Evolutionary conservation across 2,113 vertebrate genomes (phyloP), one percentile per base, ranked within the genome.

Genomic region (Macrotus californicus): DNA sequence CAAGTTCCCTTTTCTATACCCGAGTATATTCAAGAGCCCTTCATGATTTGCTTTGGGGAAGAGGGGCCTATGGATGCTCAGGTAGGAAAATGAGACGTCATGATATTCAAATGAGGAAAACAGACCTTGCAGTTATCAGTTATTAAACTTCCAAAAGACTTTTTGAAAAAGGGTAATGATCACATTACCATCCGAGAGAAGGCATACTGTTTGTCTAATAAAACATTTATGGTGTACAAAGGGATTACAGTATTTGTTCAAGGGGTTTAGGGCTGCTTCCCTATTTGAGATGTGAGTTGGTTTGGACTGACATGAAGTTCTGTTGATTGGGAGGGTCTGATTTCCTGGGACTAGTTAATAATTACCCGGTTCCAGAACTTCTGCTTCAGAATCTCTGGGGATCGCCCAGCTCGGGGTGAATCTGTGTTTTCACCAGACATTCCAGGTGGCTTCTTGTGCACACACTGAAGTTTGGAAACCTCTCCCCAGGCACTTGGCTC

Each of bases 101-200:
- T 31, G 29, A 82, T 86, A 52, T 39, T 82, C 91, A 89, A 61
- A 59, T 76, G 52, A 92, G 48, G 76, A 85, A 95, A 96, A 79
- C 1, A 82, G 72, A 66, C 54, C 52, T 77, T 86, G 48, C 10
- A 21, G 7, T 86, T 50, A 43, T 64, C 66, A 94, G 43, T 92
- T 91, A 87, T 46, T 79, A 70, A 87, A 83, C 31, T 91, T 94
- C 61, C 79, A 50, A 66, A 94, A 93, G 86, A 43, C 69, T 84
- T 16, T 46, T 64, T 83, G 64, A 77, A 94, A 86, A 34, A 89
- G 15, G 36, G 9, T 56, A 36, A 94, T 54, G 77, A 54, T 75
- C 34, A 76, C 9, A 12, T 36, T 39, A 36, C 46, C 39, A 36
- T 88, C 34, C 19, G 89, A 93, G 66, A 92, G 61, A 85, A 56